Percentiles rank a stretch among this genome's conserved stretches.
These are phyloP conservation scores for Perca fluviatilis DNA, from an alignment of 2,113 vertebrate genomes.

Conservation along the genomic window DNA sequence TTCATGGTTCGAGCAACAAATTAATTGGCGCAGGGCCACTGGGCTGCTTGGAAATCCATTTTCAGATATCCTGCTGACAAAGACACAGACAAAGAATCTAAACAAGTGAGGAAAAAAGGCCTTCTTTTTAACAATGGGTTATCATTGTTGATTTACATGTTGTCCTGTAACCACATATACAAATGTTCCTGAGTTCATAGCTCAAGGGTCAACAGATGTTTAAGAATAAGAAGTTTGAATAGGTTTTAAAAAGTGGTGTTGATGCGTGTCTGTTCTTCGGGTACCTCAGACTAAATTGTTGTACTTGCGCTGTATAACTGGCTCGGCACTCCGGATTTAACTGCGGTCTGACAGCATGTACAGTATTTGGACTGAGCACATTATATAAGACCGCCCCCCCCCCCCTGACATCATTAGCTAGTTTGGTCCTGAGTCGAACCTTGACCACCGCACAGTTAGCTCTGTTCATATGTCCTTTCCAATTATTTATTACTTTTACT, in stretches of 20 bases:
- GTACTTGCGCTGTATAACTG: constrained; percentile 16
- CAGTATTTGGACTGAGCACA: constrained; percentile 33
- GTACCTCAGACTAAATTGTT: constrained; percentile 28
- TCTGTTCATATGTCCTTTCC: constrained; percentile 3
- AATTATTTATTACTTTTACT: constrained; percentile 11
- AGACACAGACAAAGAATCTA: neutral
- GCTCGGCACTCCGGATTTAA: constrained; percentile 19
- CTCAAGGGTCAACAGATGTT: neutral
- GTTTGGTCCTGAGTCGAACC: constrained; percentile 21
- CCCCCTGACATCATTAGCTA: constrained; percentile 39
- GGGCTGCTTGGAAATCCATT: constrained; percentile 7
- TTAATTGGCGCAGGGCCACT: neutral
- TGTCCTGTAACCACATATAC: neutral
- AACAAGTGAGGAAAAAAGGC: neutral
- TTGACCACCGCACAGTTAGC: constrained; percentile 45
- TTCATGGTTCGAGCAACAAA: neutral
- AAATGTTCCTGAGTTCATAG: neutral
- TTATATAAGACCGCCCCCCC: constrained; percentile 40
- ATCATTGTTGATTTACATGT: neutral
- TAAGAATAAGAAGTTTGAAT: neutral
- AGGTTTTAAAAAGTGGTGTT: neutral
- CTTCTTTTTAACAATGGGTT: neutral
- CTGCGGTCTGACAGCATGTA: constrained; percentile 48
- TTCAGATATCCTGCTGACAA: constrained; percentile 39
- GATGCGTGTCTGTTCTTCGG: neutral